Evolutionary conservation across 2,113 vertebrate species (phyloP).

Genomic region (Lepidothrix coronata): DNA sequence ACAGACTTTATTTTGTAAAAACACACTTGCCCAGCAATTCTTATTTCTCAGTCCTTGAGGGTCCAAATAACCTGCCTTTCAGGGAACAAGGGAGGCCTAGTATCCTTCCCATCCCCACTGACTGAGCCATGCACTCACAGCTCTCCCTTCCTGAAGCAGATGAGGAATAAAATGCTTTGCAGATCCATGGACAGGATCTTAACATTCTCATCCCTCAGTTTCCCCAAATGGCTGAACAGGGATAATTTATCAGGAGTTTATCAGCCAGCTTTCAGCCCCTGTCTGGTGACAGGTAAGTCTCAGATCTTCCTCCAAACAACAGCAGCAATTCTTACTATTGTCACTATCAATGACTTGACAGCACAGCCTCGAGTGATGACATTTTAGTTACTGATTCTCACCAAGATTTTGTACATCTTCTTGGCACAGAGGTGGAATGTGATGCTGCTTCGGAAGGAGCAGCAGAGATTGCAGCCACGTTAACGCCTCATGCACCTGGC

Average conservation of each 20-base stretch:
- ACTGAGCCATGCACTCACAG: neutral
- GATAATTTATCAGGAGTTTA: neutral
- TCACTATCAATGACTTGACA: constrained; percentile 5
- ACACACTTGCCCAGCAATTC: neutral
- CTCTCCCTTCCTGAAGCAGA: neutral
- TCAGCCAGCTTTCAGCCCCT: neutral
- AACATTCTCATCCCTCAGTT: neutral
- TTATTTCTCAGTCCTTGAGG: neutral
- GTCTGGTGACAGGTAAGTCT: neutral
- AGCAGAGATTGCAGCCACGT: neutral
- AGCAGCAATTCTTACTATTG: neutral
- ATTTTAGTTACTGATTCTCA: neutral
- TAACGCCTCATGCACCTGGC: neutral
- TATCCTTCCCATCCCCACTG: neutral
- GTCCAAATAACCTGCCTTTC: neutral
- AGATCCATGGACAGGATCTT: neutral
- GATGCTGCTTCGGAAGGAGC: neutral
- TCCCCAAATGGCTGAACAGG: neutral
- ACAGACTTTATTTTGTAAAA: neutral
- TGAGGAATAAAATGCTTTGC: neutral
- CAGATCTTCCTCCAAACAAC: neutral
- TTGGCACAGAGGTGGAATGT: neutral
- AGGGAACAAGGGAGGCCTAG: neutral
- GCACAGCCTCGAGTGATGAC: constrained; percentile 19
- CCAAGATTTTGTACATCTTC: neutral